phyloP scores from a whole-genome alignment of 2,113 vertebrate genomes.

The Labeo catla region DNA sequence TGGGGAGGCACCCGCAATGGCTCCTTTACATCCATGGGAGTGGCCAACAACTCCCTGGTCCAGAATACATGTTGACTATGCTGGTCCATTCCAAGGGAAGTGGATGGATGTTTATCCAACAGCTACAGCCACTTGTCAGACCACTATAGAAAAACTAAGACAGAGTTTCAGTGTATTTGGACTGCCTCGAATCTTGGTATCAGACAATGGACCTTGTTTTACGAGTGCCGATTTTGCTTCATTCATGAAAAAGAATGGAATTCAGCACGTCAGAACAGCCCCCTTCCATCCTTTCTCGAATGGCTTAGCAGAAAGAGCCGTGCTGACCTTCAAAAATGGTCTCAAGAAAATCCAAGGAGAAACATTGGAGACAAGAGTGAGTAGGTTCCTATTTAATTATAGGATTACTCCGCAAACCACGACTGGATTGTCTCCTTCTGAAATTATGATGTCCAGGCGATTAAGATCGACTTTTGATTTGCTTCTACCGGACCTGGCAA shows the following conservation, averaged over 20 bases:
- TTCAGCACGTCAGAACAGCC: not conserved
- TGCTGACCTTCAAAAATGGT: not conserved
- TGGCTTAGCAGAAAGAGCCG: not conserved
- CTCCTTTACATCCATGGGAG: conserved; percentile 9
- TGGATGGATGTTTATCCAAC: not conserved
- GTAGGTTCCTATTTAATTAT: too few relatives aligned
- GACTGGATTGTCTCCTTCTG: not conserved
- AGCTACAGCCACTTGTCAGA: not conserved
- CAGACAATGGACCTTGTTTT: not conserved
- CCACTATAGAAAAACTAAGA: too few relatives aligned
- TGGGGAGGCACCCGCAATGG: too few relatives aligned
- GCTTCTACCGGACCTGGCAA: not conserved
- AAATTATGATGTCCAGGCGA: not conserved
- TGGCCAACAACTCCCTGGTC: not conserved
- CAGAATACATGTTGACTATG: not conserved
- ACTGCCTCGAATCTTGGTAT: not conserved
- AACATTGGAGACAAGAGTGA: too few relatives aligned
- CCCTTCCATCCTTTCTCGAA: not conserved
- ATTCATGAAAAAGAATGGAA: not conserved
- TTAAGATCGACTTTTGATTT: not conserved
- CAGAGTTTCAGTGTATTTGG: not conserved
- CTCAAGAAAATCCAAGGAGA: not conserved
- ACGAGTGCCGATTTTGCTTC: not conserved
- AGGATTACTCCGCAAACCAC: not conserved
- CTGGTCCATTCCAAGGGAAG: not conserved